Evolutionary conservation across 2,113 vertebrate species (phyloP), one percentile per base, ranked within the genome.

Genomic region (Tyrannus savana): DNA sequence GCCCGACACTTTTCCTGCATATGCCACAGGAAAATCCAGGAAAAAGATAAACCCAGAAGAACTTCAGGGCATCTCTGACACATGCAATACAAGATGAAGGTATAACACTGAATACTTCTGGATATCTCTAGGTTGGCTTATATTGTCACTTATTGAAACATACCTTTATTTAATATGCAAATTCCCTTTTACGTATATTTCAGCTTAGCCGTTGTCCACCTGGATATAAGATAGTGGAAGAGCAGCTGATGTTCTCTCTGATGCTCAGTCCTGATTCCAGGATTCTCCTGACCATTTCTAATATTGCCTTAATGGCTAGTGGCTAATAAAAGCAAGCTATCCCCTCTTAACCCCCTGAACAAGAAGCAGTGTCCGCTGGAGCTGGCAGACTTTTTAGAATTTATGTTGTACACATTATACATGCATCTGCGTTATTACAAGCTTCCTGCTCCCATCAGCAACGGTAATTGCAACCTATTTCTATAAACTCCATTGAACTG

Each of bases 391-490:
- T 83, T 82, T 92, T 84, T 60, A 63, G 92, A 69, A 95, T 96
- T 92, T 90, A 86, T 96, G 41, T 60, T 37, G 35, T 56, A 94
- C 75, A 69, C 1, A 56, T 90, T 91, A 71, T 82, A 87, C 67
- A 59, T 14, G 0, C 19, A 7, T 62, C 82, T 78, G 37, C 85
- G 73, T 93, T 96, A 94, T 96, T 96, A 75, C 83, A 90, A 89
- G 50, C 59, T 74, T 79, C 33, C 59, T 71, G 59, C 58, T 92
- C 56, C 80, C 64, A 93, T 95, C 92, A 93, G 92, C 67, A 90
- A 93, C 35, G 44, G 76, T 84, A 96, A 94, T 84, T 94, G 81
- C 78, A 89, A 76, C 49, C 59, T 93, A 67, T 93, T 94, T 90
- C 95, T 95, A 7, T 74, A 37, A 91, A 95, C 81, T 82, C 81